Conservation (phyloP, 2,113 vertebrate species). For the Galbula dea region DNA sequence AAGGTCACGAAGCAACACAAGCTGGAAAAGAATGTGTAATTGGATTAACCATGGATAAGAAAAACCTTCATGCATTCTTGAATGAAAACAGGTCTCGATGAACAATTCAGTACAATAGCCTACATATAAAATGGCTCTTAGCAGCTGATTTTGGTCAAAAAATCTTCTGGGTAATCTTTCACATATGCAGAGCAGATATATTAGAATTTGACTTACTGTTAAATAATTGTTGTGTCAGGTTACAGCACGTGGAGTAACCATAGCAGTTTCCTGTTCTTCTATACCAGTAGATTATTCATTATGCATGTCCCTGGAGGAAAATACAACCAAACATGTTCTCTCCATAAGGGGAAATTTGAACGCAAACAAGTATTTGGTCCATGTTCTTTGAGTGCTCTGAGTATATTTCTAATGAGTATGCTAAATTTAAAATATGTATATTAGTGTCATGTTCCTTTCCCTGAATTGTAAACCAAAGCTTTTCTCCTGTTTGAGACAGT, state of each 20-base stretch:
- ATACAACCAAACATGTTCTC: not conserved
- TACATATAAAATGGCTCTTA: not conserved
- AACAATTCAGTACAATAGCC: not conserved
- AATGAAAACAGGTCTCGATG: not conserved
- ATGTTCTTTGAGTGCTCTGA: not conserved
- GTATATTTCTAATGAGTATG: not conserved
- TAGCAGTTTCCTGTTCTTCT: conserved; percentile 7
- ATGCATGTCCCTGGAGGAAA: not conserved
- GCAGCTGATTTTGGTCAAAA: not conserved
- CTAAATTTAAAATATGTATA: not conserved
- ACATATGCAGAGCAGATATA: not conserved
- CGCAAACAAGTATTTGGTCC: not conserved
- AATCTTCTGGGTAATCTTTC: not conserved
- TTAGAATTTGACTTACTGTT: not conserved
- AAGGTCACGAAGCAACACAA: conserved; percentile 23
- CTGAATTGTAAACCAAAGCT: not conserved
- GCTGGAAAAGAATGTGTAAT: conserved; percentile 41
- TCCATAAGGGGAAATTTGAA: not conserved
- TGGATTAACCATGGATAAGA: conserved; percentile 41
- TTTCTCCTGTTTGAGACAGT: not conserved
- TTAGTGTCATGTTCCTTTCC: not conserved
- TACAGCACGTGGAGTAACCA: conserved; percentile 8
- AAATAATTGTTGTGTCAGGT: conserved; percentile 32
- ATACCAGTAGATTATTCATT: not conserved
- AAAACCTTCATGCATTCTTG: conserved; percentile 3